phyloP scores from a whole-genome alignment of 1,140 invertebrate species.

The Phortica variegata region DNA sequence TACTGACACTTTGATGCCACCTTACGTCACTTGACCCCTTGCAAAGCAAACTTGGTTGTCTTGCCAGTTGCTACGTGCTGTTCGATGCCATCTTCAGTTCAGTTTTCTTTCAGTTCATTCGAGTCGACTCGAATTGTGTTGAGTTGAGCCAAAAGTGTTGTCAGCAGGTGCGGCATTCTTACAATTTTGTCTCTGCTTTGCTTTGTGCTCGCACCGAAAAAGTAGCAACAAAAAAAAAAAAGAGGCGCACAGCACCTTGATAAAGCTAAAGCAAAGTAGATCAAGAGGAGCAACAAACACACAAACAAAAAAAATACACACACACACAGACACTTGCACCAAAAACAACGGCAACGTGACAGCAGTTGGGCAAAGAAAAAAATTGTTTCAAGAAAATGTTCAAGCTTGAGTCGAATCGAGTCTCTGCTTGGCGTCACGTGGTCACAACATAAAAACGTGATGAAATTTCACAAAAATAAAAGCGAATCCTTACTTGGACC shows the following conservation, averaged over 20 bases:
- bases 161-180: conserved; percentile 38
- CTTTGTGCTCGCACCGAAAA: background rate
- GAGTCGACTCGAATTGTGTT: too few relatives aligned
- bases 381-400: background rate
- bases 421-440: conserved; percentile 49
- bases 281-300: conserved; percentile 7
- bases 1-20: too few relatives aligned
- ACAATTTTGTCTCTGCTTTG: conserved; percentile 14
- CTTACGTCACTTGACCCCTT: too few relatives aligned
- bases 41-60: too few relatives aligned
- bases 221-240: conserved; percentile 5
- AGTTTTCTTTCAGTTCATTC: conserved; percentile 3
- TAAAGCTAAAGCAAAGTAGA: conserved; percentile 14
- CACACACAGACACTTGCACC: conserved; percentile 1
- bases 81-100: too few relatives aligned
- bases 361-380: background rate
- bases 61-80: too few relatives aligned
- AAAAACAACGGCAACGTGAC: background rate
- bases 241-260: background rate
- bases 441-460: conserved; percentile 58
- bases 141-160: too few relatives aligned
- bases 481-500: conserved; percentile 18
- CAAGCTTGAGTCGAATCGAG: background rate
- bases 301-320: background rate
- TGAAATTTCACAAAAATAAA: conserved; percentile 57